phyloP scores from a whole-genome alignment of 2,888 invertebrate genomes.

The Agriopis aurantiaria region DNA sequence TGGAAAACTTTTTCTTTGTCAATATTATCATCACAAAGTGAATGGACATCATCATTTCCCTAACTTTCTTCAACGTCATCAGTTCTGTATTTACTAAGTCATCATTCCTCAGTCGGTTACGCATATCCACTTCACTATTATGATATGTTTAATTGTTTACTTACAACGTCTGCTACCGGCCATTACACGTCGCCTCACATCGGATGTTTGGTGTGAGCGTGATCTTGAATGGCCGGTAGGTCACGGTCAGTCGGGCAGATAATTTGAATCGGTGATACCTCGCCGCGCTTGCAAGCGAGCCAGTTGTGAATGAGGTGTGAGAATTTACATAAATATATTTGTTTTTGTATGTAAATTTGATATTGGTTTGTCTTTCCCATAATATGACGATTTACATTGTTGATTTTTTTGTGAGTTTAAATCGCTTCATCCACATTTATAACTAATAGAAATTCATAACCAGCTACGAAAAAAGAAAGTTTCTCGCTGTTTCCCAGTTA shows the following conservation, averaged over 20 bases:
- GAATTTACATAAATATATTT: slow-evolving; percentile 22
- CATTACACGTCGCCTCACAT: slow-evolving; percentile 14
- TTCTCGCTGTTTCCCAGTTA: too few species aligned
- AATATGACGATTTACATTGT: neutral
- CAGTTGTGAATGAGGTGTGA: slow-evolving; percentile 26
- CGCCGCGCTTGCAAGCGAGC: slow-evolving; percentile 13
- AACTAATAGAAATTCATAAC: too few species aligned
- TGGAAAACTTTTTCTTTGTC: neutral
- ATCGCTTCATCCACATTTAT: too few species aligned
- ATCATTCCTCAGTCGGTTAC: slow-evolving; percentile 5
- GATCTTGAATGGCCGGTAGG: slow-evolving; percentile 27
- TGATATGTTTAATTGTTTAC: slow-evolving; percentile 32
- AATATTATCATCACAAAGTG: neutral
- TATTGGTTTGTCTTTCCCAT: slow-evolving; percentile 17
- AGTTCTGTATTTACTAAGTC: slow-evolving; percentile 9
- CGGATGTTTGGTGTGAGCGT: slow-evolving; percentile 13
- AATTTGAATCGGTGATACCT: slow-evolving; percentile 31
- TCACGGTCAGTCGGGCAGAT: slow-evolving; percentile 34
- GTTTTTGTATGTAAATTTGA: slow-evolving; percentile 15
- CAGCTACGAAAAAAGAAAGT: too few species aligned
- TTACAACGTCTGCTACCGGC: slow-evolving; percentile 8
- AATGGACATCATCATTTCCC: neutral
- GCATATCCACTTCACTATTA: slow-evolving; percentile 10
- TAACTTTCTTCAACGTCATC: neutral
- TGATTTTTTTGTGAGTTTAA: too few species aligned